Evolutionary conservation across 1,140 invertebrate species (phyloP), one percentile per base, ranked within the genome.

Genomic region (Caenorhabditis tropicalis): DNA sequence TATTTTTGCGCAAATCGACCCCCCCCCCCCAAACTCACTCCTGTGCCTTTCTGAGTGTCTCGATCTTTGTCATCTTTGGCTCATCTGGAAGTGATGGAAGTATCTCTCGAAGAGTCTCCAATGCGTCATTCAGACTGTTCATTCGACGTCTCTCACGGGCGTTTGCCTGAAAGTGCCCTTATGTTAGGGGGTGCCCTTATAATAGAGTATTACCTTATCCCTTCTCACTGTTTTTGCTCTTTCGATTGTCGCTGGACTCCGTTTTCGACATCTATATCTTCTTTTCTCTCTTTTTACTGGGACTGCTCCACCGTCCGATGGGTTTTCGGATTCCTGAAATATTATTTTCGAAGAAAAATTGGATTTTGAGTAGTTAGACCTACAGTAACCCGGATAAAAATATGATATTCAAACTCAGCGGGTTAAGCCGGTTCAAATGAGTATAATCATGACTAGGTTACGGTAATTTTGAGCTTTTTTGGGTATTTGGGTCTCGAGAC

Each of bases 11-110:
- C 7, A 1, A 51, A 51, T 3, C 21, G n/a, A n/a, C 9, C n/a
- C n/a, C 15, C 19, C n/a, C 0, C 0, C 2, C 16, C 4, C 29
- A 16, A 65, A 82, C 80, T 21, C n/a, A 85, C 84, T 60, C 53
- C 36, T 85, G 84, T 58, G 84, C 84, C n/a, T 49, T 60, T 19
- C 84, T 58, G 10, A 85, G 58, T 3, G 84, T 85, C 65, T 85
- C 84, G n/a, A 85, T 85, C 46, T 85, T 85, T 2, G 84, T 85
- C 84, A 85, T 85, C 49, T 85, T 85, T 7, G 84, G 84, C 48
- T 85, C 84, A 24, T 85, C 84, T 43, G 79, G 79, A 15, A 74
- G 33, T 36, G 43, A 36, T 12, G 84, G 84, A 49, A 85, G 84
- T 1, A 82, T 82, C 16, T 39, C 24, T 53, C 84, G 27, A 16